Conservation (phyloP, 1,140 invertebrate species). For the Drosophila prosaltans region DNA sequence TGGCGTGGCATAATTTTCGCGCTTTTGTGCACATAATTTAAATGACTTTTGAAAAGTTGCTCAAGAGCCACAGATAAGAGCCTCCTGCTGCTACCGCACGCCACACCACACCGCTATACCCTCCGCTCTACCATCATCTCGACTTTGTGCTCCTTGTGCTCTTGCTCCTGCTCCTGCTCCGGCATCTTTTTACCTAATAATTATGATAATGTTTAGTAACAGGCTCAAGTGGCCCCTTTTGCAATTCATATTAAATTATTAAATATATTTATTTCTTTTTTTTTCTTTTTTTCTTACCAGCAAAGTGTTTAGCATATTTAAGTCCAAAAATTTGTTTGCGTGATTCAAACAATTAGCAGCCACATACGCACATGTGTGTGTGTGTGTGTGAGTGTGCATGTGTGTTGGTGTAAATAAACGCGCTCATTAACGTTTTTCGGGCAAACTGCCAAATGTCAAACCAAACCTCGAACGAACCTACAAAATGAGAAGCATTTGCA, state of each 20-base stretch:
- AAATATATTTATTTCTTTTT: constrained; percentile 58
- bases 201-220: constrained; percentile 75
- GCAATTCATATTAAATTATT: constrained; percentile 79
- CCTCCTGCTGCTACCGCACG: constrained; percentile 48
- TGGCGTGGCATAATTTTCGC: constrained; percentile 76
- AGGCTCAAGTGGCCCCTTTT: constrained; percentile 70
- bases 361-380: constrained; percentile 36
- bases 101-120: neutral
- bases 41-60: constrained; percentile 81
- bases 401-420: constrained; percentile 55
- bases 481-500: constrained; percentile 50
- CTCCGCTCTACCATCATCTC: neutral
- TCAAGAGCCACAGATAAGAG: constrained; percentile 63
- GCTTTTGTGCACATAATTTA: constrained; percentile 80
- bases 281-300: neutral
- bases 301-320: constrained; percentile 75
- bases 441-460: constrained; percentile 68
- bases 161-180: neutral
- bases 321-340: constrained; percentile 72
- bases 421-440: constrained; percentile 64
- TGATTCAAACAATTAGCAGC: constrained; percentile 76
- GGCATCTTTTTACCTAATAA: constrained; percentile 54
- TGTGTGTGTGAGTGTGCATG: neutral
- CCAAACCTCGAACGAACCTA: constrained; percentile 54
- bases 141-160: constrained; percentile 23